Base-by-base conservation (phyloP, 2,888 invertebrate genomes). In the Caenorhabditis sp. region DNA sequence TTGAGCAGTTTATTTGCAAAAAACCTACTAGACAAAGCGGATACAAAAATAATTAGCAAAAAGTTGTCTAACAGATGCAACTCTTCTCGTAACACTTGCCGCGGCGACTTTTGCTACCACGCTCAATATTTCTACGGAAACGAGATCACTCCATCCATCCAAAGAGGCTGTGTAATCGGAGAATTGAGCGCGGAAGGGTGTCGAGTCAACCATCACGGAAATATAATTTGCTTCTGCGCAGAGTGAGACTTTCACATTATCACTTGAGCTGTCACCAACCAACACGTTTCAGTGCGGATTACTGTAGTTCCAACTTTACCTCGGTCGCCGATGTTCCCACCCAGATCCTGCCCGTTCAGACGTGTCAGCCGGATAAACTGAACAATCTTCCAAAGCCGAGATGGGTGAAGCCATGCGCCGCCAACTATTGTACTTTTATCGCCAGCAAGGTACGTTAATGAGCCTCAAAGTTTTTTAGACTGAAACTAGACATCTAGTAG, bases 371-470 rank as follows among this genome's bases (percentile, higher is more conserved):
- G 26, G 39, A 48, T n/a, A 65, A 73, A 43, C 6, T 68, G 13
- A 66, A 73, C 37, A 73, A 72, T 15, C n/a, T 56, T 11, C 73
- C 78, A 22, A 56, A 70, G 43, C 56, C 68, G 2, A 65, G 79
- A 43, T 81, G 81, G 81, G 41, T 59, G 2, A 46, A 50, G 9
- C 79, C 81, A 7, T 81, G 81, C 66, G 81, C 81, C 22, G 71
- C 73, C 24, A 77, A 73, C 20, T 81, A 68, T 26, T 81, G 81
- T 32, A 45, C 58, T 0, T 81, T 45, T 48, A 41, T 62, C n/a
- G 65, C 43, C 1, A 37, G n/a, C 13, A 7, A n/a, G n/a, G n/a
- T n/a, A n/a, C n/a, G n/a, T n/a, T n/a, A n/a, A n/a, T n/a, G n/a
- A n/a, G n/a, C n/a, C n/a, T n/a, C n/a, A n/a, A n/a, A n/a, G n/a